Evolutionary conservation across 2,888 invertebrate genomes (phyloP).

Genomic region (Acrobasis repandana): DNA sequence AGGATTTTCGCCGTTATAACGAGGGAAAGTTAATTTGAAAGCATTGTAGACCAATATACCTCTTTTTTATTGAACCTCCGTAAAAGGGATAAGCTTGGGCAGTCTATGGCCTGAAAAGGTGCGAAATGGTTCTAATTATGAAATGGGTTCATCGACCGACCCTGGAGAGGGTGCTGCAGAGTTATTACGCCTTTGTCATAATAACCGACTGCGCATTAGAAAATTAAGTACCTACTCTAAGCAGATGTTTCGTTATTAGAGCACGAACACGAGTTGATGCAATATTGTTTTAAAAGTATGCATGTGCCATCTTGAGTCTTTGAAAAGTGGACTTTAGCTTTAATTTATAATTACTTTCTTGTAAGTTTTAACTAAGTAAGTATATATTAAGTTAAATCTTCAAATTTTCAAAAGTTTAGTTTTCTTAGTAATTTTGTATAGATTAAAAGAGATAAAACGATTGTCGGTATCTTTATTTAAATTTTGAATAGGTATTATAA

Average conservation of each 20-base stretch:
- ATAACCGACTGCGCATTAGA: neutral
- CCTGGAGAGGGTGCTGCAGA: conserved; percentile 22
- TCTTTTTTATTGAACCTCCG: conserved; percentile 10
- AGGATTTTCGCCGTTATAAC: too few relatives aligned
- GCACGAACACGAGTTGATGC: neutral
- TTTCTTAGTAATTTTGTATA: too few relatives aligned
- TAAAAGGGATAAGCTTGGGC: conserved; percentile 19
- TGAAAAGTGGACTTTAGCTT: too few relatives aligned
- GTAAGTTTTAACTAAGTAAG: too few relatives aligned
- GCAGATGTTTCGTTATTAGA: neutral
- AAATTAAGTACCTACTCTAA: neutral
- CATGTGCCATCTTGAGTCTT: too few relatives aligned
- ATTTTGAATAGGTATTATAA: too few relatives aligned
- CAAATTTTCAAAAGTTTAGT: too few relatives aligned
- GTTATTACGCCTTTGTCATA: conserved; percentile 13
- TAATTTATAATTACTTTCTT: too few relatives aligned
- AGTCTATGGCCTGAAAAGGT: conserved; percentile 14
- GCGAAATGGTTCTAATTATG: conserved; percentile 31
- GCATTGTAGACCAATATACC: neutral
- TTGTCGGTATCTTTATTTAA: too few relatives aligned
- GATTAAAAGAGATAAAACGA: too few relatives aligned
- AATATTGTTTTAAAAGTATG: too few relatives aligned
- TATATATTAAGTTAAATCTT: too few relatives aligned
- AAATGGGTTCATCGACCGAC: conserved; percentile 37
- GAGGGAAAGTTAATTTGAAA: conserved; percentile 3